Evolutionary conservation across 1,140 invertebrate genomes (phyloP), one percentile per base, ranked within the genome.

Genomic region (Lamellibrachia luymesi): DNA sequence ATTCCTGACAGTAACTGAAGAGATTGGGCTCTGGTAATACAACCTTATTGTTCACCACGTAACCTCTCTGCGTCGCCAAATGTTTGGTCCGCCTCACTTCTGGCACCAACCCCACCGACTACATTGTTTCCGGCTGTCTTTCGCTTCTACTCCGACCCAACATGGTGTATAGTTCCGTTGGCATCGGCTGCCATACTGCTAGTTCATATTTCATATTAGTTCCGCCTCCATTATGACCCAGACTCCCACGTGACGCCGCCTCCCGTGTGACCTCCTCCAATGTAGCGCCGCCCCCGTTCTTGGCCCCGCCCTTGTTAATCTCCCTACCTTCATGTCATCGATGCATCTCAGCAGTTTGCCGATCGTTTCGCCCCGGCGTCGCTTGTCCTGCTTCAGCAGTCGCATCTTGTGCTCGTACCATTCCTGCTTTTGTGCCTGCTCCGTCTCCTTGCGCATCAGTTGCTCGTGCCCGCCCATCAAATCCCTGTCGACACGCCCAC

Each of bases 361-460:
- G 27, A 93, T 93, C 6, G 93, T 91, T 89, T 93, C 93, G 38
- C 93, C 93, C 8, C 93, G 89, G 49, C 93, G n/a, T 49, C 93
- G 7, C 50, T 93, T 91, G 90, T 93, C 93, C 52, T 93, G 93
- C 89, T 93, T 93, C 90, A 93, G 90, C 25, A 93, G n/a, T 4
- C 90, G 89, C 49, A 93, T 90, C 52, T 93, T 93, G 90, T 93
- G 93, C 89, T 93, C 93, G 25, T 38, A 90, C 93, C 93, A 93
- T 90, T 90, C 90, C 90, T 91, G 90, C 50, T 91, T 91, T n/a
- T 91, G 90, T 25, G 50, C 50, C 0, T 91, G 50, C 50, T 51
- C 50, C 90, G 49, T 91, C 38, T 91, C 90, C 64, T 80, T 80
- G 64, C 64, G 64, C 64, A 80, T 80, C 64, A 80, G 64, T 17